Base-by-base conservation (phyloP, 2,888 invertebrate species). In the Prosapia bicincta region DNA sequence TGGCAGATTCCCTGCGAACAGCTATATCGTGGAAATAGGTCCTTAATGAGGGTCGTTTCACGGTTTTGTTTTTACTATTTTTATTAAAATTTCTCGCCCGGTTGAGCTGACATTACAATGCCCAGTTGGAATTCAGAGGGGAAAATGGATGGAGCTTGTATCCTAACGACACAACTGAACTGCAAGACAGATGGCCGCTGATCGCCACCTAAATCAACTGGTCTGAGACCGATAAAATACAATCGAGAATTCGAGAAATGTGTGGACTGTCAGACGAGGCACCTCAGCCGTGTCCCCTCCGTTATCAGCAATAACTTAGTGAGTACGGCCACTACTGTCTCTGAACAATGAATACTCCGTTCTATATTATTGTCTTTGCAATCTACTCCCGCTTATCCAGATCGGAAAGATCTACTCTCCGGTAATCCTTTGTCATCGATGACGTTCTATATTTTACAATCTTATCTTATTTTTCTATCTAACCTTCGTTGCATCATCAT, bases 161-260 rank as follows among this genome's bases (percentile, higher is more conserved):
- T 20, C 54, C 20, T 54, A 54, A 54, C 54, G 69, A 30, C 20
- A 23, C 28, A 23, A 69, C 26, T 30, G 69, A 30, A 26, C 23
- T 69, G 26, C 13, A 69, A 69, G 69, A 69, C 69, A 69, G 69
- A 69, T 69, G 30, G 69, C 9, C 30, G 7, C 15, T 28, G 69
- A 69, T 69, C n/a, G 26, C 26, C 26, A n/a, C 6, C 69, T 69
- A 69, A 69, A 69, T 69, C 69, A 69, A 30, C 26, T 9, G 30
- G 69, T 30, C 69, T 13, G 26, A 25, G 26, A 67, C 25, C 69
- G 69, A 69, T 69, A 69, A 69, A 69, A 69, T 69, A 69, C 69
- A 69, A 69, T 69, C 30, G 69, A n/a, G 69, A 69, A 69, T 69
- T 69, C 69, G 69, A 69, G 30, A 69, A 69, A 69, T 69, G 69